Evolutionary conservation across 2,797 vertebrate species (phyloP).

Genomic region (Amblyraja radiata): DNA sequence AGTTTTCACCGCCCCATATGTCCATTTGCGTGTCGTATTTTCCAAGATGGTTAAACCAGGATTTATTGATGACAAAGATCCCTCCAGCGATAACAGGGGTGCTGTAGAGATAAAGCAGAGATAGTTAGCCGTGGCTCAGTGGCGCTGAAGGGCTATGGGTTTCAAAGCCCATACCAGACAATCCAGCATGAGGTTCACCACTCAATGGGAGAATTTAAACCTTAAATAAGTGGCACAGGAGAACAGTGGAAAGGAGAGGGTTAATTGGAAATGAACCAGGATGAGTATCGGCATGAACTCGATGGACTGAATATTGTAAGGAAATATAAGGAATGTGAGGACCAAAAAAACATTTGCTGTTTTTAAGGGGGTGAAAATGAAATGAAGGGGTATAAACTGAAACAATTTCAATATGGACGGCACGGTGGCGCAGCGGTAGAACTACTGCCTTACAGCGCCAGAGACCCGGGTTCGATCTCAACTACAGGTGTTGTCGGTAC

Average conservation of each 20-base stretch:
- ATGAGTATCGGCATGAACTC: too few species aligned
- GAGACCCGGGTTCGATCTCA: too few species aligned
- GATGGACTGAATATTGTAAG: not conserved
- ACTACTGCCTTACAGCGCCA: too few species aligned
- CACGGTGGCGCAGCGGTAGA: too few species aligned
- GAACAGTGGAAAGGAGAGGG: too few species aligned
- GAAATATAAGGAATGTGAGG: not conserved
- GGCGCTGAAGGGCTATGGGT: too few species aligned
- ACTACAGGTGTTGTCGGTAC: too few species aligned
- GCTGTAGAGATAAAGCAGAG: constrained; percentile 55
- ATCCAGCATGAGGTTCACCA: too few species aligned
- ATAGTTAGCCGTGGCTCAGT: not conserved
- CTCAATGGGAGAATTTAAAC: too few species aligned
- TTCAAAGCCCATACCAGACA: too few species aligned
- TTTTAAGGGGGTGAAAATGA: not conserved
- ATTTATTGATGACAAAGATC: constrained; percentile 93
- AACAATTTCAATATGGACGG: not conserved
- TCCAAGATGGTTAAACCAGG: constrained; percentile 95
- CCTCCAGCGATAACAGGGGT: constrained; percentile 96
- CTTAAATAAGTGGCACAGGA: too few species aligned
- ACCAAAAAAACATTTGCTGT: not conserved
- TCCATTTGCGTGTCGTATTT: constrained; percentile 98
- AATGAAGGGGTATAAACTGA: not conserved
- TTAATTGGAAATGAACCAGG: not conserved
- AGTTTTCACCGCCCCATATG: constrained; percentile 98